Evolutionary conservation across 2,797 vertebrate species (phyloP).

Genomic region (Enteromius radiatus): DNA sequence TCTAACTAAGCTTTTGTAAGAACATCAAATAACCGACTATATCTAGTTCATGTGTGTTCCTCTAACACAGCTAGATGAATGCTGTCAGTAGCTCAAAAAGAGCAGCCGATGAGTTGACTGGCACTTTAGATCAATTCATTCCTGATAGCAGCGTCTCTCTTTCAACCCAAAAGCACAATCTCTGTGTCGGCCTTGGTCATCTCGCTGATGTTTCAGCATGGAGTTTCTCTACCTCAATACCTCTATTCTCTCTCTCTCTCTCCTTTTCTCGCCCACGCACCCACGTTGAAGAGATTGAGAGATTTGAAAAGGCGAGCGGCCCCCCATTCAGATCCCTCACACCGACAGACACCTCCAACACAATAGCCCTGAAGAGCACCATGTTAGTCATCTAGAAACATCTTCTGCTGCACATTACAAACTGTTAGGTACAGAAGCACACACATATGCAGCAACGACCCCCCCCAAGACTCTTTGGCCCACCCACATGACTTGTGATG

Average conservation of each 20-base stretch:
- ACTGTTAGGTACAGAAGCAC: conserved; percentile 34
- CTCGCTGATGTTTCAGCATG: conserved; percentile 12
- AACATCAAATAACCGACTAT: conserved; percentile 6
- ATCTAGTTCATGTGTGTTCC: conserved; percentile 3
- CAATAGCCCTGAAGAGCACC: conserved; percentile 44
- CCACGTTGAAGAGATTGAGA: conserved; percentile 37
- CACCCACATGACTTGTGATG: conserved; percentile 44
- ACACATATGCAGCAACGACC: conserved; percentile 17
- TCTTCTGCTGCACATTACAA: conserved; percentile 36
- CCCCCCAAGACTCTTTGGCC: conserved; percentile 20
- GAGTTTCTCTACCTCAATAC: conserved; percentile 36
- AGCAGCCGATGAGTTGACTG: conserved; percentile 31
- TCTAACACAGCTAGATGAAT: not conserved
- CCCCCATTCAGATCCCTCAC: conserved; percentile 47
- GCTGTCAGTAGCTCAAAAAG: conserved; percentile 11
- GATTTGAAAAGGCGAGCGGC: conserved; percentile 36
- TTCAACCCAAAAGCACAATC: conserved; percentile 29
- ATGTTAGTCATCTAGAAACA: conserved; percentile 55
- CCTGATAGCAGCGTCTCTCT: conserved; percentile 16
- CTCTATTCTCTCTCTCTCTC: conserved; percentile 38
- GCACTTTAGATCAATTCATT: conserved; percentile 44
- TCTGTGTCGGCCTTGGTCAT: conserved; percentile 11
- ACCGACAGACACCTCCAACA: conserved; percentile 41
- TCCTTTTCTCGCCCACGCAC: conserved; percentile 26
- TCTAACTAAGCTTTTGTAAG: conserved; percentile 1